A percentile compares a stretch with the other conserved stretches of the same genome.
Evolutionary conservation across 2,888 invertebrate species (phyloP).

Genomic region (Drosophila multiciliata): DNA sequence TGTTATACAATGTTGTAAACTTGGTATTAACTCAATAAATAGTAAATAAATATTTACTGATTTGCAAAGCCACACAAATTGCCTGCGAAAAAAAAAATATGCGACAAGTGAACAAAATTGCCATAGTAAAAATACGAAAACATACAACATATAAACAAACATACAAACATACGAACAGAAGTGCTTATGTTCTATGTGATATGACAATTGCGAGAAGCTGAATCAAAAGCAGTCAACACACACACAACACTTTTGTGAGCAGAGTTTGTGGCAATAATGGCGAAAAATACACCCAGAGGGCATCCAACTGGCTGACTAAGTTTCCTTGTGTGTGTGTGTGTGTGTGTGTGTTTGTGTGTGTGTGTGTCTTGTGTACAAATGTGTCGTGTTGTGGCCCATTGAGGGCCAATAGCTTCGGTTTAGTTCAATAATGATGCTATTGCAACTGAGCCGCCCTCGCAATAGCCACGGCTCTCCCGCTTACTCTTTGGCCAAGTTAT

Average conservation of each 20-base stretch:
- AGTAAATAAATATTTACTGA: conserved; percentile 28
- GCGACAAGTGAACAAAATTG: conserved; percentile 6
- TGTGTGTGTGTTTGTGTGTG: conserved; percentile 22
- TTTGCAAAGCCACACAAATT: conserved; percentile 20
- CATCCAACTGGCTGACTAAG: conserved; percentile 44
- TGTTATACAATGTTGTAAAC: conserved; percentile 1
- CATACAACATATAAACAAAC: conserved; percentile 10
- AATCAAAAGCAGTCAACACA: conserved; percentile 73
- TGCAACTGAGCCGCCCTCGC: conserved; percentile 58
- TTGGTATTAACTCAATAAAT: conserved; percentile 26
- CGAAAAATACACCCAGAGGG: conserved; percentile 75
- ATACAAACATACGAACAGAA: background rate
- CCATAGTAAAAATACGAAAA: conserved; percentile 18
- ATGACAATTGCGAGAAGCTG: conserved; percentile 47
- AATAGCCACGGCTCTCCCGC: conserved; percentile 16
- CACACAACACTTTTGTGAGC: conserved; percentile 66
- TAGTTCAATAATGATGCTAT: conserved; percentile 77
- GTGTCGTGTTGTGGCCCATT: conserved; percentile 69
- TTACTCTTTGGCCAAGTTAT: conserved; percentile 30
- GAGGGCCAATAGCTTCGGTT: conserved; percentile 75
- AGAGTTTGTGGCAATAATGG: conserved; percentile 48
- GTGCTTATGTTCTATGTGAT: conserved; percentile 14
- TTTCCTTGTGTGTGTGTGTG: conserved; percentile 21
- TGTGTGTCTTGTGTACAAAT: conserved; percentile 40
- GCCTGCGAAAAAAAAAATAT: conserved; percentile 46